These are phyloP conservation scores for Aradophagus sp. DNA, from an alignment of 1,140 invertebrate species.

Conservation along the genomic window DNA sequence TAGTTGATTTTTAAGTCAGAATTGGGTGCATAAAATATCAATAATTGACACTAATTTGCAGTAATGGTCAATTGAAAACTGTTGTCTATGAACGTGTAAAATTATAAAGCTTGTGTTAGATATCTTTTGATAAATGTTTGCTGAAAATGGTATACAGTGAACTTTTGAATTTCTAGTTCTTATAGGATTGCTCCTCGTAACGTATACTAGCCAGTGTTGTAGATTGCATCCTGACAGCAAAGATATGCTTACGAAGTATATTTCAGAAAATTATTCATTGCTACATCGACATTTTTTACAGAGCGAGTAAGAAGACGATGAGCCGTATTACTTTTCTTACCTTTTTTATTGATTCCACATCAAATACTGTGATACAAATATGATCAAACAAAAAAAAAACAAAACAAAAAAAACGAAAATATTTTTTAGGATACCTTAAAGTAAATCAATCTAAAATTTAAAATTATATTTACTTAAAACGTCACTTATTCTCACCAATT, in stretches of 20 bases:
- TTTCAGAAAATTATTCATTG: constrained; percentile 54
- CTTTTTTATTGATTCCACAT: constrained; percentile 47
- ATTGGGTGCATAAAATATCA: no score
- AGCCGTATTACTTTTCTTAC: constrained; percentile 34
- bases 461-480: no score
- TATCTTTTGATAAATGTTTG: constrained; percentile 28
- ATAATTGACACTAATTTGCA: no score
- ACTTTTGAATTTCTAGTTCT: constrained; percentile 10
- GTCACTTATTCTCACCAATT: no score
- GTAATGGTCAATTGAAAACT: no score
- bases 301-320: constrained; percentile 36
- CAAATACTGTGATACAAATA: constrained; percentile 32
- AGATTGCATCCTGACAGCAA: constrained; percentile 40
- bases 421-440: no score
- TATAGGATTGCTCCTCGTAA: constrained; percentile 34
- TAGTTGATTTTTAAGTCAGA: no score
- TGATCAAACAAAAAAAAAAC: no score
- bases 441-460: no score
- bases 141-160: constrained; percentile 24
- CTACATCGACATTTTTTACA: constrained; percentile 50
- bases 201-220: constrained; percentile 36
- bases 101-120: no score
- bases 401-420: no score
- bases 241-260: constrained; percentile 50
- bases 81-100: no score